A percentile compares a stretch with the other conserved stretches of the same genome.
phyloP scores from a whole-genome alignment of 1,140 invertebrate species.

The Thrips palmi region DNA sequence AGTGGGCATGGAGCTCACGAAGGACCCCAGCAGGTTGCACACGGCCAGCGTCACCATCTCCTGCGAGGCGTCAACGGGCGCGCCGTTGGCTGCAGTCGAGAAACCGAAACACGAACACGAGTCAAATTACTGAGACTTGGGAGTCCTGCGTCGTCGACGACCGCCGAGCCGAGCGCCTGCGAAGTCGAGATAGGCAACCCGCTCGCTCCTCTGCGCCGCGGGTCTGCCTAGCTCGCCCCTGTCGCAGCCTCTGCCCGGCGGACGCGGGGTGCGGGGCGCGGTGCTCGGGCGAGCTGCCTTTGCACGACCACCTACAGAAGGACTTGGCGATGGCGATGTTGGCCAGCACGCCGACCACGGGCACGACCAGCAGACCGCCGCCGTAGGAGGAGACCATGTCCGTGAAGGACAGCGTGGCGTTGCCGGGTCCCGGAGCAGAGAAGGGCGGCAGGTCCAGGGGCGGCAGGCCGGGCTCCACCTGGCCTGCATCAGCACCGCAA shows the following conservation, averaged over 20 bases:
- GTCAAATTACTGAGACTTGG: no score
- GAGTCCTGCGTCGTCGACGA: neutral
- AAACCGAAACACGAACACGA: no score
- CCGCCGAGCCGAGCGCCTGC: neutral
- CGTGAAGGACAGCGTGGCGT: slow-evolving; percentile 29
- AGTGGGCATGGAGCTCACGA: slow-evolving; percentile 75
- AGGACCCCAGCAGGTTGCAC: slow-evolving; percentile 74
- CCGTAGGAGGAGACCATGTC: slow-evolving; percentile 45
- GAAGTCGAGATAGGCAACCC: neutral
- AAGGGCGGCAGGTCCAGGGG: slow-evolving; percentile 37
- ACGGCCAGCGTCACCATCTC: slow-evolving; percentile 64
- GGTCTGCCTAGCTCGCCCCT: neutral
- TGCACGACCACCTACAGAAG: slow-evolving; percentile 35
- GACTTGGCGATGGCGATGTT: slow-evolving; percentile 77
- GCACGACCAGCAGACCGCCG: slow-evolving; percentile 54
- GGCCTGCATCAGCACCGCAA: slow-evolving; percentile 11
- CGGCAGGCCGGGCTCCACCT: slow-evolving; percentile 32
- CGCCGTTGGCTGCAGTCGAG: slow-evolving; percentile 35
- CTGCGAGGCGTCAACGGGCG: slow-evolving; percentile 59
- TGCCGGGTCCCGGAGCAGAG: slow-evolving; percentile 28
- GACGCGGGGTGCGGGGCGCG: neutral
- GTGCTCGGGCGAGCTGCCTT: neutral
- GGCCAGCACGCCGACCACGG: slow-evolving; percentile 62
- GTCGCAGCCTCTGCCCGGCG: neutral
- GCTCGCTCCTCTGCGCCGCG: neutral